Evolutionary conservation across 2,113 vertebrate species (phyloP).

Genomic region (Acinonyx jubatus): DNA sequence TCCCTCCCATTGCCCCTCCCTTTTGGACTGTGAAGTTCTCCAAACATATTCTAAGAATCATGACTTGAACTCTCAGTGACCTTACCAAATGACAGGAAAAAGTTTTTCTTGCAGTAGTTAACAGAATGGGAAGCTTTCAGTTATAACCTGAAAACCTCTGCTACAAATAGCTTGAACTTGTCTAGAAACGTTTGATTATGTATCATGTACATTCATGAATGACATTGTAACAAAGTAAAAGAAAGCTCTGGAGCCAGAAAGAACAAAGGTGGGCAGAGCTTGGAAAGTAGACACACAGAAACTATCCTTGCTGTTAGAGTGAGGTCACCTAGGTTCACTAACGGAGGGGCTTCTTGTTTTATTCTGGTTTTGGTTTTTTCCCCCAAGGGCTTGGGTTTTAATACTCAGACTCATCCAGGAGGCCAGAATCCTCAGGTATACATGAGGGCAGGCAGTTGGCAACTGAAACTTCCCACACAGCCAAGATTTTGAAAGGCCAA

Average conservation of each 20-base stretch:
- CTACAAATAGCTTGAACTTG: not conserved
- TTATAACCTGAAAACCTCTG: not conserved
- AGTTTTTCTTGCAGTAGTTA: not conserved
- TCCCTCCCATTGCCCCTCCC: not conserved
- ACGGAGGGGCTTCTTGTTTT: not conserved
- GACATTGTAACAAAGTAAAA: not conserved
- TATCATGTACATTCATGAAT: not conserved
- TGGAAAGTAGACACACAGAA: not conserved
- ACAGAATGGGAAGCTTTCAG: not conserved
- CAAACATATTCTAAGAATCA: not conserved
- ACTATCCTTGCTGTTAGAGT: not conserved
- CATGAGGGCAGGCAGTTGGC: not conserved
- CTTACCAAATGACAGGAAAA: not conserved
- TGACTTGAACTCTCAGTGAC: not conserved
- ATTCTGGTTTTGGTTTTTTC: not conserved
- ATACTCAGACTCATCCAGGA: not conserved
- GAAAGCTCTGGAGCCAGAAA: not conserved
- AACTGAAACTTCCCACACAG: not conserved
- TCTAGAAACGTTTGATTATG: not conserved
- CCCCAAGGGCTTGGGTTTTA: not conserved
- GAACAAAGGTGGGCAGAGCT: not conserved
- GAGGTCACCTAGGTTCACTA: not conserved
- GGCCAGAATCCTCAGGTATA: not conserved
- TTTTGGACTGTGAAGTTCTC: not conserved
- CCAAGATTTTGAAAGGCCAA: not conserved